phyloP scores from a whole-genome alignment of 1,140 invertebrate genomes.

The Drosophila ogumai region DNA sequence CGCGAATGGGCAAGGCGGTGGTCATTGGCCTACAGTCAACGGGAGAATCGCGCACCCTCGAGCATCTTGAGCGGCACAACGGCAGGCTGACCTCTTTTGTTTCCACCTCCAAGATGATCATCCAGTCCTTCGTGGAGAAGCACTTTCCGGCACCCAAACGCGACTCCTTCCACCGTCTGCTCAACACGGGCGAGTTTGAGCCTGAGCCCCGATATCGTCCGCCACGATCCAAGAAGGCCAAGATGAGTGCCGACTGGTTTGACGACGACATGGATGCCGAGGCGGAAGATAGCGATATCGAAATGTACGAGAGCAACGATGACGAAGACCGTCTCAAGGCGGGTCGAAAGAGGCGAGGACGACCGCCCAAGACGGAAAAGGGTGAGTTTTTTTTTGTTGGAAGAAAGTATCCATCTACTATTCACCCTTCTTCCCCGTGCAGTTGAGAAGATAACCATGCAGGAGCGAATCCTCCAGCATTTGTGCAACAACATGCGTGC shows the following conservation, averaged over 20 bases:
- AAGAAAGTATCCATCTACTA: neutral
- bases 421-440: neutral
- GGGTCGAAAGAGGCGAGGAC: constrained; percentile 84
- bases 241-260: constrained; percentile 34
- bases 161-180: constrained; percentile 89
- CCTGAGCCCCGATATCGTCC: constrained; percentile 49
- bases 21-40: constrained; percentile 99
- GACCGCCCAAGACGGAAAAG: constrained; percentile 87
- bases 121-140: constrained; percentile 97
- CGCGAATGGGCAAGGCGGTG: constrained; percentile 98
- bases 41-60: constrained; percentile 97
- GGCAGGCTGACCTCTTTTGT: constrained; percentile 98
- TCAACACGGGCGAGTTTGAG: constrained; percentile 74
- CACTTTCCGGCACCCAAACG: constrained; percentile 98
- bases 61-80: constrained; percentile 97
- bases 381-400: constrained; percentile 16
- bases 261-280: constrained; percentile 62
- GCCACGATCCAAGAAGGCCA: constrained; percentile 18
- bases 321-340: constrained; percentile 89
- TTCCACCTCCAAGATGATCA: constrained; percentile 98
- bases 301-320: constrained; percentile 66
- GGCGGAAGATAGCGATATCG: constrained; percentile 60
- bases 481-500: constrained; percentile 49
- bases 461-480: constrained; percentile 62
- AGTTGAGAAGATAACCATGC: constrained; percentile 60